phyloP scores from a whole-genome alignment of 2,888 invertebrate species.

The Camptogramma bilineatum region DNA sequence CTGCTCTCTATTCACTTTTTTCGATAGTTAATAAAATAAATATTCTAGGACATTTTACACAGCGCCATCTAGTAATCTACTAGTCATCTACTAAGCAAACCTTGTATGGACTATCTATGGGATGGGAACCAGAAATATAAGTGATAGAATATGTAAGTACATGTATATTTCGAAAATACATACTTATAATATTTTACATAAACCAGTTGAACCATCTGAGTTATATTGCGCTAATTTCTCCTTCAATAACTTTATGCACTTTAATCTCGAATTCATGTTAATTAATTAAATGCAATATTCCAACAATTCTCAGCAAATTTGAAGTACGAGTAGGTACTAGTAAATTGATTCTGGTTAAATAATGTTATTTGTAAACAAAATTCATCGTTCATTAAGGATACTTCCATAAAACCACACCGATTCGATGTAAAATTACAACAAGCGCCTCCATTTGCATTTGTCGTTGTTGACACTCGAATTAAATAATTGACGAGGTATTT shows the following conservation, averaged over 20 bases:
- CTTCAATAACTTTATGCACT: too few relatives aligned
- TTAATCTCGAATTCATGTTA: too few relatives aligned
- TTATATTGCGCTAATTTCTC: constrained; percentile 2
- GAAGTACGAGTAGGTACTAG: background rate
- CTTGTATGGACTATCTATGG: too few relatives aligned
- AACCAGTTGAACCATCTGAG: constrained; percentile 4
- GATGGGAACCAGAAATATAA: too few relatives aligned
- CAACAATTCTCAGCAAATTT: background rate
- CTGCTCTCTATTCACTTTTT: constrained; percentile 24
- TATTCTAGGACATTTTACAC: too few relatives aligned
- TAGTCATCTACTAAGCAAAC: too few relatives aligned
- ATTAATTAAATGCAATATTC: background rate
- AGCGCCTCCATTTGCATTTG: constrained; percentile 4
- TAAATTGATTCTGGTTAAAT: background rate
- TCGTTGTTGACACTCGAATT: background rate
- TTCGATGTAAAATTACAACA: constrained; percentile 23
- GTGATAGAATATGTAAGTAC: too few relatives aligned
- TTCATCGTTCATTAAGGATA: constrained; percentile 17
- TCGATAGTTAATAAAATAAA: constrained; percentile 17
- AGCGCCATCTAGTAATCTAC: too few relatives aligned
- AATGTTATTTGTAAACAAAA: constrained; percentile 10
- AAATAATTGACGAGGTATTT: background rate
- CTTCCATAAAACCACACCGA: constrained; percentile 31
- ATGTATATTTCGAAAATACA: too few relatives aligned
- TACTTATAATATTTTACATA: too few relatives aligned